Evolutionary conservation across 2,888 invertebrate species (phyloP), one percentile per base, ranked within the genome.

Genomic region (Orchesella flavescens): DNA sequence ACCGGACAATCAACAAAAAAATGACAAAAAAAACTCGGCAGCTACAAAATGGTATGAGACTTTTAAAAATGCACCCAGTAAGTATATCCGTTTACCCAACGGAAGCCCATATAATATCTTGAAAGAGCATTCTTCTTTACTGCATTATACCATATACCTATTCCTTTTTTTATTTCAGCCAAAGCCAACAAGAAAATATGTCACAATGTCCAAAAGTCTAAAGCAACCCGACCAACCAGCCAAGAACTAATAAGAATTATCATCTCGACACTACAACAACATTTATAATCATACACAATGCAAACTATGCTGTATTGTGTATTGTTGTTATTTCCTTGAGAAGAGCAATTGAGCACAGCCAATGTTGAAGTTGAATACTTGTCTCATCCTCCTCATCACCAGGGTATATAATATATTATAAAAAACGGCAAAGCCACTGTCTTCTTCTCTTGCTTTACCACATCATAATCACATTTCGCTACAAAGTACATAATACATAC

Each of bases 1-100:
- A 86, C 84, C 83, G 79, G 84, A 81, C 80, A 81, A 77, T 65
- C 75, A 77, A 65, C 66, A 66, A 66, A 17, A 66, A 34, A 34
- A 34, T 72, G 19, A 61, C 12, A 61, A 61, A 17, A 61, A 17
- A 17, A 61, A 24, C 61, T 24, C 61, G 24, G 61, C 61, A n/a
- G 61, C 21, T 23, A 15, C 24, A 61, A 13, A 61, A 34, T 34
- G 3, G 34, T 34, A 34, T 34, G 7, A 34, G 34, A 34, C 7
- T 34, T 7, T 34, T 34, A 34, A 34, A 34, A 4, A 7, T 34
- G 7, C 7, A 34, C 34, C n/a, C n/a, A n/a, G n/a, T n/a, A n/a
- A n/a, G n/a, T 34, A 7, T 34, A 34, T 34, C 34, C 34, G 34
- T 34, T 34, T 34, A 34, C 34, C 34, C 34, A 34, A 34, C 34